A percentile compares a stretch with the other conserved stretches of the same genome.
These are phyloP conservation scores for Osmoderma eremita DNA, from an alignment of 2,888 invertebrate genomes.

Conservation along the genomic window DNA sequence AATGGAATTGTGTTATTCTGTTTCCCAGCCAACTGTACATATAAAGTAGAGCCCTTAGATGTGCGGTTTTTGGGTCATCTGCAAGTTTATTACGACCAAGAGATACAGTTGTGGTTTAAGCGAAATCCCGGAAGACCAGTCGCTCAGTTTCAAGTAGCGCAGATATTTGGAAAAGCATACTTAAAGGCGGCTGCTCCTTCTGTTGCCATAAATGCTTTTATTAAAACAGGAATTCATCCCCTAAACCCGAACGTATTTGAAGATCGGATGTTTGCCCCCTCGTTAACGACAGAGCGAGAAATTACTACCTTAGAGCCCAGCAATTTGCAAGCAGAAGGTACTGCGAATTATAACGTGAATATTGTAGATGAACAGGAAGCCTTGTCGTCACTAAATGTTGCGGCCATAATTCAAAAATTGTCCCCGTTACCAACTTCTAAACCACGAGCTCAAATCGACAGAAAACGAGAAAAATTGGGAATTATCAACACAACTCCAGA, in stretches of 20 bases:
- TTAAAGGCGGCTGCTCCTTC: not conserved
- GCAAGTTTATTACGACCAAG: conserved; percentile 34
- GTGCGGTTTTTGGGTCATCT: conserved; percentile 46
- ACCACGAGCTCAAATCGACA: not conserved
- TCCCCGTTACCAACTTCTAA: not conserved
- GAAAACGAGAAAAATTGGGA: conserved; percentile 7
- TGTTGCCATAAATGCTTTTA: conserved; percentile 30
- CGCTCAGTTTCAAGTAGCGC: not conserved
- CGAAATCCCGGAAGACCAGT: conserved; percentile 22
- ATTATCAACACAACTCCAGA: conserved; percentile 1
- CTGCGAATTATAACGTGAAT: not conserved
- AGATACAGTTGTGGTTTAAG: conserved; percentile 27
- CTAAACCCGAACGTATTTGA: conserved; percentile 35
- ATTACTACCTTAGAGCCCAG: not conserved
- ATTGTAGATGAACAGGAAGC: not conserved
- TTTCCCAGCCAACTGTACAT: not conserved
- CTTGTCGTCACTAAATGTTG: not conserved
- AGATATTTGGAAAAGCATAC: conserved; percentile 35
- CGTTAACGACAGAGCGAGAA: conserved; percentile 29
- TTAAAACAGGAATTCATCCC: conserved; percentile 32
- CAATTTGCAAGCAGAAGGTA: not conserved
- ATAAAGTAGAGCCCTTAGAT: not conserved
- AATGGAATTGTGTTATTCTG: not conserved
- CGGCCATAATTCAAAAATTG: not conserved
- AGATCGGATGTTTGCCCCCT: conserved; percentile 40